These are phyloP conservation scores for Agrotis clavis DNA, from an alignment of 2,888 invertebrate species.

Conservation along the genomic window DNA sequence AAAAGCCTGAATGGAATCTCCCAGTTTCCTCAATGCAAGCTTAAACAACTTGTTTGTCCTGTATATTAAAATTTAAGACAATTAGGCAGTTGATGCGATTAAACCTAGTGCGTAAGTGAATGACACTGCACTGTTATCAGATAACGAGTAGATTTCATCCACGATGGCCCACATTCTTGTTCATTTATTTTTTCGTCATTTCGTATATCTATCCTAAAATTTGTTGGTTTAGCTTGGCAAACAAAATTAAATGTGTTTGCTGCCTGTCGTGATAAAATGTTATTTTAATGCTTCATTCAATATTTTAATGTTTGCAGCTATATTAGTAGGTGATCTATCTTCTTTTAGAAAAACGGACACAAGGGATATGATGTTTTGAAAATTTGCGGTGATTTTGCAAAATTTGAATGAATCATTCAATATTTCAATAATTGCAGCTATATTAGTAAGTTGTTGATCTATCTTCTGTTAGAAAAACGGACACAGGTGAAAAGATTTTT, in stretches of 20 bases:
- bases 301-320: conserved; percentile 35
- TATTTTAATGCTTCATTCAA: conserved; percentile 49
- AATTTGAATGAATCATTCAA: too few relatives aligned
- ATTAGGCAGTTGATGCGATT: conserved; percentile 32
- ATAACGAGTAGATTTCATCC: conserved; percentile 20
- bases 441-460: too few relatives aligned
- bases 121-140: conserved; percentile 52
- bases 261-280: conserved; percentile 32
- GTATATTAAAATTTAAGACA: conserved; percentile 18
- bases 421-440: too few relatives aligned
- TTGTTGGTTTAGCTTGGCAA: conserved; percentile 40
- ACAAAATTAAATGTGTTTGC: conserved; percentile 16
- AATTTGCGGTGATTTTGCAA: neutral
- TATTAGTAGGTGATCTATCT: conserved; percentile 16
- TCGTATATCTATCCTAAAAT: conserved; percentile 38
- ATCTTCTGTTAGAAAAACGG: too few relatives aligned
- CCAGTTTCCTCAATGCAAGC: conserved; percentile 9
- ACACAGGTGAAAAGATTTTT: too few relatives aligned
- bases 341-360: conserved; percentile 11
- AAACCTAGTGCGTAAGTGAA: conserved; percentile 31
- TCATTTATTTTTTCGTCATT: conserved; percentile 36
- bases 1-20: conserved; percentile 3
- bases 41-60: conserved; percentile 22
- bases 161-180: conserved; percentile 46
- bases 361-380: neutral